Evolutionary conservation across 2,113 vertebrate species (phyloP), one percentile per base, ranked within the genome.

Genomic region (Hymenochirus boettgeri): DNA sequence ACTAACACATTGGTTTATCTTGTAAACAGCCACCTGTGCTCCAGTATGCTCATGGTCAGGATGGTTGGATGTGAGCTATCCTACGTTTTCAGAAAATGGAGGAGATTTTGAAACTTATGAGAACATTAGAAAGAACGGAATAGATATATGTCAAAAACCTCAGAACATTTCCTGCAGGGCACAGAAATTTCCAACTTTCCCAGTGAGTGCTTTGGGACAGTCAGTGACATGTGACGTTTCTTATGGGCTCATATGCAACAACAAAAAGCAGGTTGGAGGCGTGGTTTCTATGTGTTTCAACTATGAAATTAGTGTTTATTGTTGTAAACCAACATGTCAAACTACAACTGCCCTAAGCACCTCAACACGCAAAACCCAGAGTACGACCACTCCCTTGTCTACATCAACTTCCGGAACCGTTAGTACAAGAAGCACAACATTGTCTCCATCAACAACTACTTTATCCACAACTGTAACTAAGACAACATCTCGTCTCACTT

Each of bases 161-260:
- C 67, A 46, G 19, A 4, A 72, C 21, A 76, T 86, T 56, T 48
- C 84, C 62, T 86, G 85, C 66, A 72, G 27, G 0, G 79, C 79
- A 0, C 55, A 77, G 69, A 63, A 19, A 25, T 63, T 66, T 21
- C 79, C 66, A 0, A 71, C 71, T 0, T 1, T 69, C 1, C 2
- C 55, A 47, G 19, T 84, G 5, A 6, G 57, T 0, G 0, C 25
- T 0, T 18, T 81, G 24, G 80, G 73, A 3, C 83, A 83, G 75
- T 73, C 70, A 25, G 74, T 83, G 42, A 70, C 58, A 29, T 84
- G 85, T 9, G 2, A 57, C 37, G 48, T 62, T 3, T 21, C 67
- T 0, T 11, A 24, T 27, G 85, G 79, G 2, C 69, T 87, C 8
- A 65, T 79, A 35, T 85, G 83, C 61, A 45, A 61, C 25, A 83